Percentiles rank a stretch among this genome's conserved stretches.
Evolutionary conservation across 2,797 vertebrate species (phyloP).

Genomic region (Distichodus sexfasciatus): DNA sequence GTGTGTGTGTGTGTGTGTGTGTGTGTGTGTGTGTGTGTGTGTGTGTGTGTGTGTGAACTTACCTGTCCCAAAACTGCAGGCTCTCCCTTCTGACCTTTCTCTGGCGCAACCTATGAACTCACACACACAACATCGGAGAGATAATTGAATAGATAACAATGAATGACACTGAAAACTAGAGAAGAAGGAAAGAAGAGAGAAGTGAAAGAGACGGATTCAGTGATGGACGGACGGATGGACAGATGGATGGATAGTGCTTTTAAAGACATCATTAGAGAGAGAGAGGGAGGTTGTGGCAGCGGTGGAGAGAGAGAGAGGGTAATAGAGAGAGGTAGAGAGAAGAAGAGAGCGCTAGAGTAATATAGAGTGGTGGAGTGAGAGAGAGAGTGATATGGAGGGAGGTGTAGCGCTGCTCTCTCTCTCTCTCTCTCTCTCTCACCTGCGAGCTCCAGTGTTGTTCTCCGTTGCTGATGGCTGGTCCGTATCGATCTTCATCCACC

Average conservation of each 20-base stretch:
- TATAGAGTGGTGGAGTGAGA: not conserved
- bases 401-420: no score
- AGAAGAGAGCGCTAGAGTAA: not conserved
- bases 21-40: conserved; percentile 11
- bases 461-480: conserved; percentile 65
- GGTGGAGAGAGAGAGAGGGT: not conserved
- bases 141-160: no score
- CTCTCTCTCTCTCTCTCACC: no score
- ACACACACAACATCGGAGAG: not conserved
- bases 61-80: conserved; percentile 80
- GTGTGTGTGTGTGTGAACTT: conserved; percentile 50
- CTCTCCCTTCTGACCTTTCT: conserved; percentile 85
- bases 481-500: conserved; percentile 70
- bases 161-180: no score
- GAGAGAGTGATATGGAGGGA: not conserved
- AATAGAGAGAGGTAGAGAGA: not conserved
- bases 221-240: not conserved
- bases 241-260: not conserved
- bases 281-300: not conserved
- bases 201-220: no score
- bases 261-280: not conserved
- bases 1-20: no score
- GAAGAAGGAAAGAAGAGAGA: no score
- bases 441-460: no score
- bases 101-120: conserved; percentile 40